phyloP scores from a whole-genome alignment of 2,888 invertebrate genomes.

The Merodon equestris region DNA sequence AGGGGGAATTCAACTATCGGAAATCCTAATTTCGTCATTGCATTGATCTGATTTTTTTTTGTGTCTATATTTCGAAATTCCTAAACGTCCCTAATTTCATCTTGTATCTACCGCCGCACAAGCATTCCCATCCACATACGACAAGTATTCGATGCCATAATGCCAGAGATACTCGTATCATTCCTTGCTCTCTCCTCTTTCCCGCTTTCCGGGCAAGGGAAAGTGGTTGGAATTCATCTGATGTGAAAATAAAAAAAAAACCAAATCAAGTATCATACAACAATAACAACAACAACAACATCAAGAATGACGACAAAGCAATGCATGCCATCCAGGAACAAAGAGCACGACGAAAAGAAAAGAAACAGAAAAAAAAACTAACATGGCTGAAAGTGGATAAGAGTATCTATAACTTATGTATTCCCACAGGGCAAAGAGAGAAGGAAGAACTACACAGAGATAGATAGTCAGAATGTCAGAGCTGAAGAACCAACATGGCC shows the following conservation, averaged over 20 bases:
- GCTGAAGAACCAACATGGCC: constrained; percentile 59
- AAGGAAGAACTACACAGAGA: constrained; percentile 30
- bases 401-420: not conserved
- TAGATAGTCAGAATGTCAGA: constrained; percentile 43
- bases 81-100: constrained; percentile 46
- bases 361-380: constrained; percentile 15
- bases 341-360: constrained; percentile 7
- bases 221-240: constrained; percentile 44
- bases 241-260: constrained; percentile 53
- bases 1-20: constrained; percentile 58
- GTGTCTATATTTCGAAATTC: constrained; percentile 58
- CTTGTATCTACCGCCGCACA: constrained; percentile 9
- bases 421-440: constrained; percentile 48
- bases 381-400: constrained; percentile 42
- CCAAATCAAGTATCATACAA: constrained; percentile 47
- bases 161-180: constrained; percentile 6
- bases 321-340: constrained; percentile 30
- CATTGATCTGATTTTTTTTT: constrained; percentile 47
- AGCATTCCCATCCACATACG: not conserved
- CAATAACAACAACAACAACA: constrained; percentile 32
- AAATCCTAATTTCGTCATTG: constrained; percentile 61
- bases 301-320: constrained; percentile 15
- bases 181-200: constrained; percentile 1
- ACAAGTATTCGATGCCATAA: constrained; percentile 32
- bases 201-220: too few species aligned